A percentile compares a stretch with the other conserved stretches of the same genome.
Evolutionary conservation across 2,113 vertebrate genomes (phyloP).

Genomic region (Pseudorhombus dupliciocellatus): DNA sequence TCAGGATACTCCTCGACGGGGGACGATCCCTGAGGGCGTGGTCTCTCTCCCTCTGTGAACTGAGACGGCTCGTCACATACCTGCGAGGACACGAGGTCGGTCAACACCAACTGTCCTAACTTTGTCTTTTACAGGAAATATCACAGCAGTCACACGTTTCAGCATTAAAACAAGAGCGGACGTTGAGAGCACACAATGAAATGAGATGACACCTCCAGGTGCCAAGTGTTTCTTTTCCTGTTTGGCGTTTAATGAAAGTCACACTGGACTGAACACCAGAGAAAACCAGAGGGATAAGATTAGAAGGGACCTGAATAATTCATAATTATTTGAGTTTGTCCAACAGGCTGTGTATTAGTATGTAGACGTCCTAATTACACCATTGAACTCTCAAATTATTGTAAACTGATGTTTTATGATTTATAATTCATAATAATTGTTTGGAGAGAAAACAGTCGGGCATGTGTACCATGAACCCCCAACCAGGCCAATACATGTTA

Average conservation of each 20-base stretch:
- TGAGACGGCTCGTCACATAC: slow-evolving; percentile 83
- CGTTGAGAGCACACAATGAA: neutral
- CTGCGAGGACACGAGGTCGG: slow-evolving; percentile 70
- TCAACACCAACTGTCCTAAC: neutral
- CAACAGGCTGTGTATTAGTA: no score
- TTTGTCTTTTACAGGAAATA: no score
- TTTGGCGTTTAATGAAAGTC: slow-evolving; percentile 27
- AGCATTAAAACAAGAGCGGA: neutral
- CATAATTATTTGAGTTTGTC: no score
- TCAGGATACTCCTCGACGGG: slow-evolving; percentile 89
- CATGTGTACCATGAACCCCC: no score
- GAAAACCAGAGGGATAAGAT: no score
- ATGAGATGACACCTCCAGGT: slow-evolving; percentile 29
- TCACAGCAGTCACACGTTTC: neutral
- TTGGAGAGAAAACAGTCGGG: no score
- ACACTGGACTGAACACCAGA: slow-evolving; percentile 5
- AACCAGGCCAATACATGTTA: no score
- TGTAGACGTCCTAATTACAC: no score
- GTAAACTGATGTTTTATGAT: no score
- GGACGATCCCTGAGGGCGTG: slow-evolving; percentile 95
- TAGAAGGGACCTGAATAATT: no score
- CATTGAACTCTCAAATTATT: no score
- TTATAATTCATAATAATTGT: no score
- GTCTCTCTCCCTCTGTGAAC: slow-evolving; percentile 85
- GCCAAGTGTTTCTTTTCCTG: slow-evolving; percentile 15